Evolutionary conservation across 2,797 vertebrate genomes (phyloP).

Genomic region (Hydrolagus colliei): DNA sequence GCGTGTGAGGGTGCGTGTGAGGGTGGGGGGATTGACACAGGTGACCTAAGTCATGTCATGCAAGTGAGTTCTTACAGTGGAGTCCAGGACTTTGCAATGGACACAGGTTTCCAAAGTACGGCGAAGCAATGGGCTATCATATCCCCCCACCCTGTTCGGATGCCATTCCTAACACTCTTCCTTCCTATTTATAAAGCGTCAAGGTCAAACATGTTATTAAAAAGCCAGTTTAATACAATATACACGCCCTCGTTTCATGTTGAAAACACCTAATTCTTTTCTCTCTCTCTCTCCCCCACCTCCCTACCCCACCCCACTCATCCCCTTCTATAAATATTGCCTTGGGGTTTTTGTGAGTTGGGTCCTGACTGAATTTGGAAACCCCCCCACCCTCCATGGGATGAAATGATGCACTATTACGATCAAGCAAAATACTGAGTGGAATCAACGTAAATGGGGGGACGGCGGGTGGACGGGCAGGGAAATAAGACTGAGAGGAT

Average conservation of each 20-base stretch:
- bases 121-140: not conserved
- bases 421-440: not conserved
- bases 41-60: not conserved
- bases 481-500: no score
- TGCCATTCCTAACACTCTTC: slow-evolving; percentile 12
- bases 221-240: slow-evolving; percentile 31
- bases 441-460: not conserved
- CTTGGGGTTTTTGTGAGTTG: not conserved
- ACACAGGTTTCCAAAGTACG: not conserved
- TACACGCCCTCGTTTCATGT: slow-evolving; percentile 9
- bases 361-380: not conserved
- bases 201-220: slow-evolving; percentile 21
- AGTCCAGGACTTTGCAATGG: not conserved
- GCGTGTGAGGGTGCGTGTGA: no score
- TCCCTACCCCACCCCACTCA: not conserved
- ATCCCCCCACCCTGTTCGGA: not conserved
- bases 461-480: no score
- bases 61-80: not conserved
- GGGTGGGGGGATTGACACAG: no score
- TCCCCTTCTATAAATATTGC: slow-evolving; percentile 25
- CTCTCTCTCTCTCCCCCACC: no score
- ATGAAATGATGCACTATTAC: not conserved
- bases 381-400: not conserved
- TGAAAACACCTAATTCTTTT: not conserved
- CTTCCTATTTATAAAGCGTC: slow-evolving; percentile 28